Evolutionary conservation across 2,888 invertebrate species (phyloP).

Genomic region (Chloroclystis v-ata): DNA sequence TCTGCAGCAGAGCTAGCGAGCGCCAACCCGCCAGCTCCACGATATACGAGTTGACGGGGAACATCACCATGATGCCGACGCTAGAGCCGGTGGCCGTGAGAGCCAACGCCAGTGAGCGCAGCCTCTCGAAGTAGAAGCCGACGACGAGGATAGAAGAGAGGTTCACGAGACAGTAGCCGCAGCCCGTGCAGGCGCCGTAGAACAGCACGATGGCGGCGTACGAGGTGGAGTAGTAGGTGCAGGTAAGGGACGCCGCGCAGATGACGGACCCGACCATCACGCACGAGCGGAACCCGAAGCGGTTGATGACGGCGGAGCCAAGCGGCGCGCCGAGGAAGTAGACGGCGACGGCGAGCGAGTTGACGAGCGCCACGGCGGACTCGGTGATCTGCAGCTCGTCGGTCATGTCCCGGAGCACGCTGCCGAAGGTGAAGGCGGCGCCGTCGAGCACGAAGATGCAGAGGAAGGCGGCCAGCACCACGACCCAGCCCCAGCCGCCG

Average conservation of each 20-base stretch:
- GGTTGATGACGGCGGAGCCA: constrained; percentile 6
- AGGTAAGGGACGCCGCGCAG: background rate
- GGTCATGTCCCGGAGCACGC: background rate
- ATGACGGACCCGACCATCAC: constrained; percentile 5
- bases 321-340: constrained; percentile 8
- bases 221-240: background rate
- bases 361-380: constrained; percentile 5
- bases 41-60: constrained; percentile 4
- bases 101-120: constrained; percentile 2
- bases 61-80: constrained; percentile 4
- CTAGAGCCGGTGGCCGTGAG: constrained; percentile 6
- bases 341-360: constrained; percentile 6
- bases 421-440: constrained; percentile 4
- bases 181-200: background rate
- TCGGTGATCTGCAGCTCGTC: background rate
- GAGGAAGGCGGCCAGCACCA: constrained; percentile 8
- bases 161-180: constrained; percentile 2
- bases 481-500: constrained; percentile 22
- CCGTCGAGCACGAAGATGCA: constrained; percentile 10
- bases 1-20: background rate
- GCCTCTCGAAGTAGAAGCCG: constrained; percentile 9
- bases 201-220: background rate
- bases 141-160: constrained; percentile 3
- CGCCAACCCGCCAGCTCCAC: constrained; percentile 5
- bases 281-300: constrained; percentile 5